Base-by-base conservation (phyloP, 2,797 vertebrate species). In the Pachyuromys duprasi region DNA sequence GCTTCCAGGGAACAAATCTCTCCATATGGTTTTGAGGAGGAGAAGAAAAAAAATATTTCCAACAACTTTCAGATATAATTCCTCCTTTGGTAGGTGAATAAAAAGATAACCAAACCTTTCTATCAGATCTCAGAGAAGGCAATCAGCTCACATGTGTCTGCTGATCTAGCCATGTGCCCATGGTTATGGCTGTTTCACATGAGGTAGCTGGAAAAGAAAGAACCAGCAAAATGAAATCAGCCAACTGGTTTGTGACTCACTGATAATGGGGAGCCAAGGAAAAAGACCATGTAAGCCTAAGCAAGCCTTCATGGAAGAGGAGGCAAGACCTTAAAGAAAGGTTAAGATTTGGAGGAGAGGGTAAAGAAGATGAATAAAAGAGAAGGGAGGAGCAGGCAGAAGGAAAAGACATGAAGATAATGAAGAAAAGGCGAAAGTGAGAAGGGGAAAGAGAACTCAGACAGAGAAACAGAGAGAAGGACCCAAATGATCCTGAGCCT, bases 91-190 rank as follows among this genome's bases (percentile, higher is more conserved):
- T 28, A 81, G 11, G 20, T 82, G 17, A 53, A 36, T 70, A 82
- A 90, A 82, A 94, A 33, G 2, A 42, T 78, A 94, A 60, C 36
- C 12, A 81, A 8, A 36, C 15, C 4, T 82, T 95, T 69, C 49
- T 24, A 65, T 81, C 65, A 93, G 49, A 92, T n/a, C 89, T 82
- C 81, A 94, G 33, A 84, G 33, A 93, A 79, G 65, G 86, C 24
- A 33, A 17, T 33, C 62, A 65, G 45, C 69, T 75, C 81, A 5
- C 5, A 60, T 57, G 28, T 53, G 63, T 55, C 39, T 79, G 14
- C 49, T 60, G 57, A 60, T 83, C 42, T 0, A 69, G n/a, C 17
- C 67, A 11, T 0, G 11, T 83, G 36, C 49, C 42, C 31, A 53
- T 31, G 45, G 13, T 24, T 39, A 11, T 69, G 82, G 14, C 53